phyloP scores from a whole-genome alignment of 2,797 vertebrate species.

The Agapornis canus region DNA sequence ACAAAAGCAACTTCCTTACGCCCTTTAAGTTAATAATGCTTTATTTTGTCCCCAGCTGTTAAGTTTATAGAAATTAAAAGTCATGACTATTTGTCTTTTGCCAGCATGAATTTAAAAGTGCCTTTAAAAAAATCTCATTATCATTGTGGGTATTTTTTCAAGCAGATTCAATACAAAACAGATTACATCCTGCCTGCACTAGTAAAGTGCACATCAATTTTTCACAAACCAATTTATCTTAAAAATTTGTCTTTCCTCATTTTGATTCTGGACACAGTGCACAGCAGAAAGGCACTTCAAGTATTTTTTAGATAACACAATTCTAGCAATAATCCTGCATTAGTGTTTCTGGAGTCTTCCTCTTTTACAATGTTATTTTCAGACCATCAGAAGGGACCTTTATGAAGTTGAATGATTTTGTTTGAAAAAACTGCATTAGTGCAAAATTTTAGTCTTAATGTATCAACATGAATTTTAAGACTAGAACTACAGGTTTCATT shows the following conservation, averaged over 20 bases:
- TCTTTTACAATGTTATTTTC: conserved; percentile 9
- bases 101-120: conserved; percentile 79
- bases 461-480: not conserved
- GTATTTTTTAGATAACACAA: conserved; percentile 63
- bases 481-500: not conserved
- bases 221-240: conserved; percentile 89
- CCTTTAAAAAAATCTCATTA: conserved; percentile 82
- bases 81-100: conserved; percentile 81
- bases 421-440: conserved; percentile 14
- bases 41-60: conserved; percentile 77
- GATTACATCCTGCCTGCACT: conserved; percentile 78
- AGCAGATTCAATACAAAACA: conserved; percentile 80
- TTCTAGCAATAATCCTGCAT: conserved; percentile 6
- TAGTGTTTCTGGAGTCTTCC: conserved; percentile 33
- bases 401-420: conserved; percentile 34
- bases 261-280: conserved; percentile 70
- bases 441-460: not conserved
- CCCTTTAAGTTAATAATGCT: conserved; percentile 75
- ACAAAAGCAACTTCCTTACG: conserved; percentile 72
- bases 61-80: conserved; percentile 82
- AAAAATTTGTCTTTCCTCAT: conserved; percentile 79
- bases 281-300: conserved; percentile 62
- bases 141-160: conserved; percentile 56
- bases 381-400: conserved; percentile 14
- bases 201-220: conserved; percentile 85